Evolutionary conservation across 2,888 invertebrate genomes (phyloP).

Genomic region (Eupithecia exiguata): DNA sequence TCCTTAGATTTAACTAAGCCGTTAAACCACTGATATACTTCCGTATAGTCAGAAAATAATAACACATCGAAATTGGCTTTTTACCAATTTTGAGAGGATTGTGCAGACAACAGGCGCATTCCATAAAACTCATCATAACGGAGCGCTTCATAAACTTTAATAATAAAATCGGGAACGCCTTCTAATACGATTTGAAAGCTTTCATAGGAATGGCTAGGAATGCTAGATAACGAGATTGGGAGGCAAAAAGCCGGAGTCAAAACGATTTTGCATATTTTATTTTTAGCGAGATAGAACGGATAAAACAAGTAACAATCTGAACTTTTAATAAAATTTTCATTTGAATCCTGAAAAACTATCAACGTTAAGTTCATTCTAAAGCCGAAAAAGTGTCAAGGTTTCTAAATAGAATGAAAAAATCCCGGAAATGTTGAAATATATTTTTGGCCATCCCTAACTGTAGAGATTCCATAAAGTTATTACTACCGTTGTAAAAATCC

Average conservation of each 20-base stretch:
- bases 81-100: not conserved
- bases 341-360: not conserved
- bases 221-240: conserved; percentile 18
- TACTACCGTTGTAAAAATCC: conserved; percentile 65
- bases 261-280: not conserved
- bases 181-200: conserved; percentile 52
- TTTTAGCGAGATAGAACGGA: not conserved
- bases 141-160: conserved; percentile 49
- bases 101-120: conserved; percentile 29
- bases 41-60: not conserved
- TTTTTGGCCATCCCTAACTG: conserved; percentile 30
- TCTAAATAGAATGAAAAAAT: conserved; percentile 3
- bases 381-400: not conserved
- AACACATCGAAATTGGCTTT: not conserved
- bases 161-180: conserved; percentile 52
- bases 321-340: not conserved
- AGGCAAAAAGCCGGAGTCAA: not conserved
- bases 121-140: conserved; percentile 42
- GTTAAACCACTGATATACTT: not conserved
- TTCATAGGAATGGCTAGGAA: conserved; percentile 29
- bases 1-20: not conserved
- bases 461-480: conserved; percentile 60
- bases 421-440: not conserved
- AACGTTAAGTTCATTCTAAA: not conserved
- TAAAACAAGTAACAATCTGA: not conserved